phyloP scores from a whole-genome alignment of 2,888 invertebrate genomes.

The Drosophila colorata region DNA sequence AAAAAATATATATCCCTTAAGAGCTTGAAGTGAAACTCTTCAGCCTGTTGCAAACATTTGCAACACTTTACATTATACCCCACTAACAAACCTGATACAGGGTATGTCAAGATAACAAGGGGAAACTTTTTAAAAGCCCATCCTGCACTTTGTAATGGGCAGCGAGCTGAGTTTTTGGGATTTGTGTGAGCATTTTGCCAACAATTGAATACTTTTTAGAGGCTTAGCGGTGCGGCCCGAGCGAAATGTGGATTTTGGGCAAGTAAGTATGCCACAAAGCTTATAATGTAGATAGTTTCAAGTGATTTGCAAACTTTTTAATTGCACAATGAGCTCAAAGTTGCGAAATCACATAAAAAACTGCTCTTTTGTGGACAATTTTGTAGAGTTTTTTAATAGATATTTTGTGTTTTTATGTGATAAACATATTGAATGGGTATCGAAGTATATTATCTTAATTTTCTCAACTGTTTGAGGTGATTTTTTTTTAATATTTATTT shows the following conservation, averaged over 20 bases:
- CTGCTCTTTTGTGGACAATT: background rate
- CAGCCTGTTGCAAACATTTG: background rate
- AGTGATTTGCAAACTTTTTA: slow-evolving; percentile 57
- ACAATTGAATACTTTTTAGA: slow-evolving; percentile 58
- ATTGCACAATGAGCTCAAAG: slow-evolving; percentile 30
- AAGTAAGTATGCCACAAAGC: slow-evolving; percentile 45
- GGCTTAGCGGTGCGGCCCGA: slow-evolving; percentile 33
- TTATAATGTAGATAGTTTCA: slow-evolving; percentile 54
- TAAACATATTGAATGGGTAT: too few species aligned
- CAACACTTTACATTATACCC: background rate
- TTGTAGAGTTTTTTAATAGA: background rate
- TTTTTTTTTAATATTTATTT: too few species aligned
- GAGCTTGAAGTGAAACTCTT: too few species aligned
- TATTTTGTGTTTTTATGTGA: background rate
- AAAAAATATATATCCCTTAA: too few species aligned
- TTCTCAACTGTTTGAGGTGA: background rate
- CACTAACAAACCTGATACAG: background rate
- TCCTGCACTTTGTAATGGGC: slow-evolving; percentile 47
- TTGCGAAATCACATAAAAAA: slow-evolving; percentile 1
- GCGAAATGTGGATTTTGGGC: slow-evolving; percentile 29
- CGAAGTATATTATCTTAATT: background rate
- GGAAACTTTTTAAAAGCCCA: slow-evolving; percentile 51
- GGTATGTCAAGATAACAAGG: slow-evolving; percentile 6
- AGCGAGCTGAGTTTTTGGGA: slow-evolving; percentile 25
- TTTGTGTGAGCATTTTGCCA: slow-evolving; percentile 35